Percentiles rank a stretch among this genome's conserved stretches.
Conservation (phyloP, 1,140 invertebrate species). For the Portunus trituberculatus region DNA sequence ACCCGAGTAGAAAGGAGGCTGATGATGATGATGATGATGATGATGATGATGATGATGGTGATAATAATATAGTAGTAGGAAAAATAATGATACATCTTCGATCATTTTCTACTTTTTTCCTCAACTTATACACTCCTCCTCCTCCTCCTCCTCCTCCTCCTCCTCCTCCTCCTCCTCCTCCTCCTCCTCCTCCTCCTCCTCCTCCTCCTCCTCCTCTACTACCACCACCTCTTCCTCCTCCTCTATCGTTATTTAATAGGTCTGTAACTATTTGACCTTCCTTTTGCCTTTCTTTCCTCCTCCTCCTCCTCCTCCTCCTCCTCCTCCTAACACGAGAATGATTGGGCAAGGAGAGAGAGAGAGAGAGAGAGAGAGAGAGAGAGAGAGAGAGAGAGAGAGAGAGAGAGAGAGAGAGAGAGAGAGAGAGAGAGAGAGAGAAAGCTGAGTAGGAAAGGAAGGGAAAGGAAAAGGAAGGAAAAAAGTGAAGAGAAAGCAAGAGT, state of each 20-base stretch:
- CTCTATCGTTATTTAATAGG: not conserved
- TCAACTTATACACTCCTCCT: not conserved
- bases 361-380: no score
- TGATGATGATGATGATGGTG: no score
- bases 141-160: not conserved
- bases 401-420: no score
- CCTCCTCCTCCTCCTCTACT: not conserved
- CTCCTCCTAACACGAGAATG: not conserved
- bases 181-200: conserved; percentile 8
- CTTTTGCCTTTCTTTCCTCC: not conserved
- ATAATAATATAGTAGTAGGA: no score
- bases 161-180: conserved; percentile 8
- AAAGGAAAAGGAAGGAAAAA: no score
- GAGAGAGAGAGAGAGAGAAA: no score
- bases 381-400: no score
- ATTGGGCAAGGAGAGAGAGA: no score
- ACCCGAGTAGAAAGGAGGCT: no score
- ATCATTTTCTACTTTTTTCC: not conserved
- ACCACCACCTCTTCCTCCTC: not conserved
- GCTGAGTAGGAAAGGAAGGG: no score
- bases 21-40: no score
- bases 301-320: not conserved
- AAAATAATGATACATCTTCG: no score
- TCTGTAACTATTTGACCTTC: not conserved
- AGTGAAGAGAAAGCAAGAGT: not conserved